Conservation (phyloP, 2,888 invertebrate genomes). For the Dolomedes plantarius region DNA sequence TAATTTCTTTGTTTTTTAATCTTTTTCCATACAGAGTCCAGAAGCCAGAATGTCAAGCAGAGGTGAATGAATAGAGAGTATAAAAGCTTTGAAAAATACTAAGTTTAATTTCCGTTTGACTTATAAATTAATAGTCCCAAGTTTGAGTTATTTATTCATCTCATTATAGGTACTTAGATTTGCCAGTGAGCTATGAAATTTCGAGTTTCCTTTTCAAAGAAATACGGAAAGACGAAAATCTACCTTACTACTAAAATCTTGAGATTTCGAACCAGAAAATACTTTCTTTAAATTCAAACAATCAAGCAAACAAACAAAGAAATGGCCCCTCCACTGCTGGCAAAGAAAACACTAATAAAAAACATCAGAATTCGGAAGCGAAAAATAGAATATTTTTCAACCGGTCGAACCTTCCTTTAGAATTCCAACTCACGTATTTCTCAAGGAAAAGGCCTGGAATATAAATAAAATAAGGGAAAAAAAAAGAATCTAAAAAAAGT, state of each 20-base stretch:
- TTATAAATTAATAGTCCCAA: no score
- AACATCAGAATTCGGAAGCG: constrained; percentile 61
- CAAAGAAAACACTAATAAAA: constrained; percentile 27
- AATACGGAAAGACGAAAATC: not conserved
- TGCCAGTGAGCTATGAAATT: not conserved
- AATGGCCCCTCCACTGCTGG: constrained; percentile 9
- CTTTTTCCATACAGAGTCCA: no score
- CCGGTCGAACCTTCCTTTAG: constrained; percentile 50
- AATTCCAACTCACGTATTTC: constrained; percentile 61
- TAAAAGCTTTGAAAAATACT: no score
- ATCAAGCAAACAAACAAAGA: constrained; percentile 44
- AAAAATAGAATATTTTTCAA: constrained; percentile 69
- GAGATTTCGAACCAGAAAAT: constrained; percentile 19
- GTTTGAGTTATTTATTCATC: not conserved
- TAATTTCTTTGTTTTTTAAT: no score
- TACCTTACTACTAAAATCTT: constrained; percentile 8
- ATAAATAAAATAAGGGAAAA: constrained; percentile 37
- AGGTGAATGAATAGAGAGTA: no score
- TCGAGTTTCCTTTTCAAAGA: not conserved
- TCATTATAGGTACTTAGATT: not conserved
- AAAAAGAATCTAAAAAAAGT: constrained; percentile 19
- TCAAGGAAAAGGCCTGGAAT: constrained; percentile 45
- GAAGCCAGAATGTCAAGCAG: no score
- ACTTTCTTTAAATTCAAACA: constrained; percentile 38
- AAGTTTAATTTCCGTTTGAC: no score